These are phyloP conservation scores for Harpegnathos saltator DNA, from an alignment of 1,140 invertebrate species.

Conservation along the genomic window DNA sequence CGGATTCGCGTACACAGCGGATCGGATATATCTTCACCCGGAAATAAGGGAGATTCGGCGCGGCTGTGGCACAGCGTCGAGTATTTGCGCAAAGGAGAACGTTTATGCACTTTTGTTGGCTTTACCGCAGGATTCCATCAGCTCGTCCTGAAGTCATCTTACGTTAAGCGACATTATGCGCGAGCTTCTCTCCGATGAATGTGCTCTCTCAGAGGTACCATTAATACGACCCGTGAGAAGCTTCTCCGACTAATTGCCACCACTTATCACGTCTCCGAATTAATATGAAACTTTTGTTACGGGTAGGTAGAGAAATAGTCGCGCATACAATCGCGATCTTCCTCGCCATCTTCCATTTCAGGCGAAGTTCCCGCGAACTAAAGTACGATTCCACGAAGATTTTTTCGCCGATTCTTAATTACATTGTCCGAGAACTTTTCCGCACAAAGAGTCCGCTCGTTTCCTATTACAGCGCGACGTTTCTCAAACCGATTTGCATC, in stretches of 20 bases:
- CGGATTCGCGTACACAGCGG: not conserved
- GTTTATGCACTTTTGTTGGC: not conserved
- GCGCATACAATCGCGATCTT: not conserved
- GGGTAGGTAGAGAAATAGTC: no score
- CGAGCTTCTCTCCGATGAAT: not conserved
- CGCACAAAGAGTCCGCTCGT: not conserved
- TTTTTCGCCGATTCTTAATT: constrained; percentile 26
- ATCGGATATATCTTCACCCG: not conserved
- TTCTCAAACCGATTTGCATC: constrained; percentile 18
- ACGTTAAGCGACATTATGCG: not conserved
- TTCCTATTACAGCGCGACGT: constrained; percentile 11
- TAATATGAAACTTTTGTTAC: not conserved
- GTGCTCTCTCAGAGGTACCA: constrained; percentile 1
- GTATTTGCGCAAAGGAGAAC: not conserved
- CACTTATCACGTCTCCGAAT: not conserved
- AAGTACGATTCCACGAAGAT: not conserved
- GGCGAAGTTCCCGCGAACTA: not conserved
- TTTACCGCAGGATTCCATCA: not conserved
- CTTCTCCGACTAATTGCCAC: not conserved
- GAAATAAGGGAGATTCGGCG: not conserved
- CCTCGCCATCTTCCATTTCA: not conserved
- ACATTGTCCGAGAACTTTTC: constrained; percentile 5
- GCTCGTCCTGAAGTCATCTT: not conserved
- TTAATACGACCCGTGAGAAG: not conserved
- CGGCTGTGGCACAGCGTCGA: not conserved